Evolutionary conservation across 1,140 invertebrate genomes (phyloP), one percentile per base, ranked within the genome.

Genomic region (Propsilocerus akamusi): DNA sequence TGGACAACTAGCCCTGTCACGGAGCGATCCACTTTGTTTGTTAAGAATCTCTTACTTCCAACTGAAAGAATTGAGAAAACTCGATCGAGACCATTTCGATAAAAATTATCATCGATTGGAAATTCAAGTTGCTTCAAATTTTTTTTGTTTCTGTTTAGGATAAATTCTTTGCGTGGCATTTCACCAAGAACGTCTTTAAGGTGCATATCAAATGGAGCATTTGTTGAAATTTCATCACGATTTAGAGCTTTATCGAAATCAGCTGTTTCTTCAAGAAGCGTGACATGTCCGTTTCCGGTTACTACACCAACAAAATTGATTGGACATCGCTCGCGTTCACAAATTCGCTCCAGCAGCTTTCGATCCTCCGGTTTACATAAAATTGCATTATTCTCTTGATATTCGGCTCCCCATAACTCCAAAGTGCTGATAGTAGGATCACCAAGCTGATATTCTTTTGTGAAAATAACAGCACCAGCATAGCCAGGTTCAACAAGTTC

Each of bases 351-450:
- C 0, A 97, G 66, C 2, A 83, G 52, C 11, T 66, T 51, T 8
- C 77, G 68, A 56, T 86, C 72, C 49, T 81, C 63, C 49, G 76
- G 66, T 32, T 69, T 70, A 54, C 90, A 83, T 0, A 97, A 65
- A 32, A 95, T 69, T 0, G 93, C 94, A 66, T 97, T 81, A 55
- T 86, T 96, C 67, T 98, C 95, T 70, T 98, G 95, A 60, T 97
- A 99, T 63, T 99, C 95, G 0, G 94, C 95, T 1, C 92, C 93
- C 95, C 95, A 98, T 5, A 98, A 64, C 63, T 98, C 95, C 50
- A 97, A 63, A 0, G 89, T 81, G 47, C 80, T 93, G 11, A 98
- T 83, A 7, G 90, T 97, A 0, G 89, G 86, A 71, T 98, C 95
- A 7, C 93, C 95, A 8, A 98, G 67, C 53, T 91, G 80, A 63